A percentile compares a stretch with the other conserved stretches of the same genome.
These are phyloP conservation scores for Sarcophaga rosellei DNA, from an alignment of 2,888 invertebrate genomes.

Conservation along the genomic window DNA sequence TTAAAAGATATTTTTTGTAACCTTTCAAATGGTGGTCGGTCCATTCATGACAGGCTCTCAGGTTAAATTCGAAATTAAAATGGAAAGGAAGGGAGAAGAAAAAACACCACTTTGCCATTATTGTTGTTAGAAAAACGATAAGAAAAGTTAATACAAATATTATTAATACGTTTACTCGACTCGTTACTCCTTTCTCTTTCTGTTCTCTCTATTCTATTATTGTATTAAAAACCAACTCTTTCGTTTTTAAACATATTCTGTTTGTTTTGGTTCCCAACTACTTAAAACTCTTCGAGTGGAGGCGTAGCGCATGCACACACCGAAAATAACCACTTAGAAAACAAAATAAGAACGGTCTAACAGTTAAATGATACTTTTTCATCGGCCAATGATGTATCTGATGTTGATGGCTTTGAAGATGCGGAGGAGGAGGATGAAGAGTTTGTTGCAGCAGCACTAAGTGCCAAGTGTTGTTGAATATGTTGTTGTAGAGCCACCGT, in stretches of 20 bases:
- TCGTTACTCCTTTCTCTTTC: not conserved
- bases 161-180: too few species aligned
- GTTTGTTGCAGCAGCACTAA: not conserved
- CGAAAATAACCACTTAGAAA: constrained; percentile 20
- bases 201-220: not conserved
- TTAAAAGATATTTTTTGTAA: too few species aligned
- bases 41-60: too few species aligned
- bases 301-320: constrained; percentile 51
- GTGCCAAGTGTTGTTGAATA: constrained; percentile 72
- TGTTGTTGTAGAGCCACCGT: constrained; percentile 75
- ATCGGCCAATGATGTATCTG: constrained; percentile 37
- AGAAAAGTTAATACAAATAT: not conserved
- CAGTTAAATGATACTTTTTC: constrained; percentile 65
- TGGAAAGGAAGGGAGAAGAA: not conserved
- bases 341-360: constrained; percentile 13
- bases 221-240: constrained; percentile 57
- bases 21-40: too few species aligned
- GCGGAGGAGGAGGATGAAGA: constrained; percentile 14
- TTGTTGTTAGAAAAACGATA: not conserved
- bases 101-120: constrained; percentile 48
- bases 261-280: constrained; percentile 32
- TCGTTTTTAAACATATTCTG: constrained; percentile 3
- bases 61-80: too few species aligned
- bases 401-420: not conserved
- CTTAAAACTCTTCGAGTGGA: constrained; percentile 60